Percentiles rank a stretch among this genome's conserved stretches.
phyloP scores from a whole-genome alignment of 2,113 vertebrate genomes.

The Prolemur simus region DNA sequence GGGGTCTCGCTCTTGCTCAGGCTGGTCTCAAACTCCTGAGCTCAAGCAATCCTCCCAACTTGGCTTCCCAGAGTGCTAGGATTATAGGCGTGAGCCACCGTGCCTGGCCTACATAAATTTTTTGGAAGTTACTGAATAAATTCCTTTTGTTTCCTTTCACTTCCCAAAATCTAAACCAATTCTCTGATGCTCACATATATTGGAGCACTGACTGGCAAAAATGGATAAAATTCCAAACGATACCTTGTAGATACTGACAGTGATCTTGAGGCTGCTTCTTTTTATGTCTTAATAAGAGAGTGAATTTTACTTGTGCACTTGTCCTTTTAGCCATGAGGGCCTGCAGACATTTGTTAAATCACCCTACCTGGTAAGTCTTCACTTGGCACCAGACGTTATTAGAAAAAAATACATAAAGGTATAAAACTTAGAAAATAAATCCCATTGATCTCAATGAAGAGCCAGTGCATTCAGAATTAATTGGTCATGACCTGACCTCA shows the following conservation, averaged over 20 bases:
- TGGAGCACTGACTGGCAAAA: background rate
- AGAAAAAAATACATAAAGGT: background rate
- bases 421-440: background rate
- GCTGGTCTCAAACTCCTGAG: too few relatives aligned
- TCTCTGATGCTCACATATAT: background rate
- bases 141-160: background rate
- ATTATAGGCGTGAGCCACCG: too few relatives aligned
- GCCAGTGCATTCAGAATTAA: background rate
- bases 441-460: background rate
- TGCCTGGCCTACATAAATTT: too few relatives aligned
- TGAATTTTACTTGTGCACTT: background rate
- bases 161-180: background rate
- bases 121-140: background rate
- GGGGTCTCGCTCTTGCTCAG: too few relatives aligned
- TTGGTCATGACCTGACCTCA: background rate
- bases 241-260: fast-evolving
- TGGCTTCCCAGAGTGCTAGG: too few relatives aligned
- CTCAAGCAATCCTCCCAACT: too few relatives aligned
- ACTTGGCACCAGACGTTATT: background rate
- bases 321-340: background rate
- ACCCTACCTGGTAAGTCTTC: background rate
- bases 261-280: background rate
- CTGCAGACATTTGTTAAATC: background rate
- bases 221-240: background rate
- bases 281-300: background rate